Evolutionary conservation across 2,888 invertebrate species (phyloP), one percentile per base, ranked within the genome.

Genomic region (Dilophus febrilis): DNA sequence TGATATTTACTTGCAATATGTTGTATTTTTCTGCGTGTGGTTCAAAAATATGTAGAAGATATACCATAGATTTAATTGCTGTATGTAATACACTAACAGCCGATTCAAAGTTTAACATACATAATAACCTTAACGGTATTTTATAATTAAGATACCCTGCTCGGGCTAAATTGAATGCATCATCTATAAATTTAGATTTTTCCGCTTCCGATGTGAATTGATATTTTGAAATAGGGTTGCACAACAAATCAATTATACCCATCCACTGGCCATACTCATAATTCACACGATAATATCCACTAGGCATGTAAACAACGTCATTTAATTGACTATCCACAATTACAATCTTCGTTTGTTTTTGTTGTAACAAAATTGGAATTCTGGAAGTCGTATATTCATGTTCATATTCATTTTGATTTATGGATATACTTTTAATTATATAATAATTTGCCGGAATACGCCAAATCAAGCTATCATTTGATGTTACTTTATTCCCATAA

Each of bases 11-110:
- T n/a, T n/a, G n/a, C n/a, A n/a, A n/a, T n/a, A n/a, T n/a, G n/a
- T n/a, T n/a, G n/a, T n/a, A n/a, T n/a, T n/a, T n/a, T n/a, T n/a
- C n/a, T n/a, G n/a, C n/a, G n/a, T n/a, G n/a, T n/a, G n/a, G n/a
- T n/a, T n/a, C 6, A 32, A 37, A 26, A 11, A 27, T 26, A 41
- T 13, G 13, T 13, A 39, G n/a, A 38, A 4, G 3, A 14, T 11
- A 4, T 37, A 76, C 78, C 66, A 75, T 75, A 46, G 74, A 72
- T 46, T 69, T 72, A 10, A 87, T 64, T 0, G 86, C 86, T 1
- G 87, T 71, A 54, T 77, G 78, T 91, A 90, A 91, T 0, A 92
- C 90, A 2, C 88, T 74, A 55, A 81, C 87, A 48, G 86, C 84
- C n/a, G 71, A 68, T 59, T 86, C 86, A 45, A 81, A 74, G 2